Conservation (phyloP, 2,113 vertebrate genomes). For the Indicator indicator region DNA sequence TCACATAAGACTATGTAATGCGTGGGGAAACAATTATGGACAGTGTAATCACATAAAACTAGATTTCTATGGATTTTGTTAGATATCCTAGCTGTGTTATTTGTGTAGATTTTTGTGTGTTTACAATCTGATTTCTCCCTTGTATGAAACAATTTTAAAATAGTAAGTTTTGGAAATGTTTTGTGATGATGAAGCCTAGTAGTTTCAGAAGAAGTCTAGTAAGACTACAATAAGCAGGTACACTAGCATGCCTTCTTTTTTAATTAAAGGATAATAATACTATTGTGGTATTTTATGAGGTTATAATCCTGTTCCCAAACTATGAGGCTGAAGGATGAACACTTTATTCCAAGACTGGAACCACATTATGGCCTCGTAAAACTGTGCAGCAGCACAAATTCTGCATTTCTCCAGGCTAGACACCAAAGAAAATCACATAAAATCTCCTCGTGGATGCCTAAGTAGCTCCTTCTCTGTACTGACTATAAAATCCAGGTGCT, state of each 20-base stretch:
- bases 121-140: neutral
- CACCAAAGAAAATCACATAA: no score
- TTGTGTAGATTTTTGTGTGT: neutral
- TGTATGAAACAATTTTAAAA: neutral
- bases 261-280: slow-evolving; percentile 23
- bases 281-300: slow-evolving; percentile 14
- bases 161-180: neutral
- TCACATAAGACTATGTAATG: neutral
- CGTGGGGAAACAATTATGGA: neutral
- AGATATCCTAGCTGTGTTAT: neutral
- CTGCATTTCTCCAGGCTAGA: no score
- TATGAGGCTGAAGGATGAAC: neutral
- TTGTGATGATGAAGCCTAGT: neutral
- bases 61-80: neutral
- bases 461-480: no score
- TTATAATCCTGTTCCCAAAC: slow-evolving; percentile 8
- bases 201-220: neutral
- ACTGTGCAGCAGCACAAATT: neutral
- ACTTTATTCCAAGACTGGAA: neutral
- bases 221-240: slow-evolving; percentile 10
- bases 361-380: slow-evolving; percentile 4
- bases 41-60: neutral
- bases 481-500: no score
- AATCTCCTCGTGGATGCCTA: no score
- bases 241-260: neutral